A percentile compares a stretch with the other conserved stretches of the same genome.
These are phyloP conservation scores for Corynorhinus townsendii DNA, from an alignment of 2,113 vertebrate species.

Conservation along the genomic window DNA sequence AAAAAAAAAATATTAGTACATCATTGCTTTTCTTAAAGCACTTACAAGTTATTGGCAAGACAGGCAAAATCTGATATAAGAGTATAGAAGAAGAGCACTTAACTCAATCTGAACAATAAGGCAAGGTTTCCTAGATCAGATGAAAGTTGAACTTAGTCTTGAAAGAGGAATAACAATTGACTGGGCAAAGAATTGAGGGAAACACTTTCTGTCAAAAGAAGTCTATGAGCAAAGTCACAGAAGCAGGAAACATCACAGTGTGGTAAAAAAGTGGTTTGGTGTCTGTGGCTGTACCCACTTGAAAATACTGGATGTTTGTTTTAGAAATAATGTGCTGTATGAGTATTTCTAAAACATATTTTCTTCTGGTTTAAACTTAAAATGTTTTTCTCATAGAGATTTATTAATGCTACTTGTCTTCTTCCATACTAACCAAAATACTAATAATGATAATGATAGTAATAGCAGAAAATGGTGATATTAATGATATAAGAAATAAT, in stretches of 20 bases:
- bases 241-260: neutral
- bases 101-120: neutral
- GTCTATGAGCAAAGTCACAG: neutral
- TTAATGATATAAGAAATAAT: neutral
- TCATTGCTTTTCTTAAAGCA: neutral
- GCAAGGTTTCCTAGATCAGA: neutral
- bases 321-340: neutral
- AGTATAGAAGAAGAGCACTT: neutral
- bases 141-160: neutral
- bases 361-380: neutral
- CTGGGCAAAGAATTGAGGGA: neutral
- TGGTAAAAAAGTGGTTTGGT: neutral
- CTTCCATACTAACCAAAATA: neutral
- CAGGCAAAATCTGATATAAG: neutral
- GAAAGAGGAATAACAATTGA: neutral
- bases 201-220: neutral
- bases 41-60: neutral
- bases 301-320: neutral
- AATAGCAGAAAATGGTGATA: neutral
- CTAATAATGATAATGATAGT: neutral
- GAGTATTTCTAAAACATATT: neutral
- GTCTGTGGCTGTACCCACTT: neutral
- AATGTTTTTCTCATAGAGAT: neutral
- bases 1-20: neutral
- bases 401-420: neutral